phyloP scores from a whole-genome alignment of 2,113 vertebrate species.

The Phyllostomus discolor region DNA sequence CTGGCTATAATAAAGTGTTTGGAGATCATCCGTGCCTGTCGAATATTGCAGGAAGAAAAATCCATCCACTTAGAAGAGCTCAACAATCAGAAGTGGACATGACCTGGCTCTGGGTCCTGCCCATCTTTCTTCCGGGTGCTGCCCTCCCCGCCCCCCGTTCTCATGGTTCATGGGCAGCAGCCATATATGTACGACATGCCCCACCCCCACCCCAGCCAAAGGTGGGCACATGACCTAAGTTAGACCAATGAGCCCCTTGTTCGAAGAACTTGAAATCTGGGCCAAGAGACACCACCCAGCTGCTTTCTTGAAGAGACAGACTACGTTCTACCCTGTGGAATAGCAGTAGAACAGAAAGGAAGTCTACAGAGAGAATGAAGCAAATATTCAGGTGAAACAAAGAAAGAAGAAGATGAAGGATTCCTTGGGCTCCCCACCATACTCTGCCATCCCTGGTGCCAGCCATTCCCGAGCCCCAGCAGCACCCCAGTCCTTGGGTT shows the following conservation, averaged over 20 bases:
- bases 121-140: background rate
- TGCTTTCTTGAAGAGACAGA: background rate
- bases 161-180: background rate
- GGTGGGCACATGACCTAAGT: background rate
- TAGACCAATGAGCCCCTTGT: background rate
- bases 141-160: background rate
- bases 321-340: background rate
- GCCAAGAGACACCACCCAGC: background rate
- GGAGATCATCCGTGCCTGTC: background rate
- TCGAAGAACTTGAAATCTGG: background rate
- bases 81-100: background rate
- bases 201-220: background rate
- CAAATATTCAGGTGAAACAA: background rate
- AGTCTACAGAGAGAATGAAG: background rate
- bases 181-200: rapidly evolving
- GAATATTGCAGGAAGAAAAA: background rate
- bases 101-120: background rate
- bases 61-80: background rate
- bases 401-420: background rate
- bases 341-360: background rate
- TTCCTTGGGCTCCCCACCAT: background rate
- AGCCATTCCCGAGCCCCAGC: background rate
- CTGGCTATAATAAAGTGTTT: background rate
- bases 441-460: background rate
- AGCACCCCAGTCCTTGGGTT: background rate